phyloP scores from a whole-genome alignment of 92 coral and sea anemone genomes.

The Palythoa caribaeorum region DNA sequence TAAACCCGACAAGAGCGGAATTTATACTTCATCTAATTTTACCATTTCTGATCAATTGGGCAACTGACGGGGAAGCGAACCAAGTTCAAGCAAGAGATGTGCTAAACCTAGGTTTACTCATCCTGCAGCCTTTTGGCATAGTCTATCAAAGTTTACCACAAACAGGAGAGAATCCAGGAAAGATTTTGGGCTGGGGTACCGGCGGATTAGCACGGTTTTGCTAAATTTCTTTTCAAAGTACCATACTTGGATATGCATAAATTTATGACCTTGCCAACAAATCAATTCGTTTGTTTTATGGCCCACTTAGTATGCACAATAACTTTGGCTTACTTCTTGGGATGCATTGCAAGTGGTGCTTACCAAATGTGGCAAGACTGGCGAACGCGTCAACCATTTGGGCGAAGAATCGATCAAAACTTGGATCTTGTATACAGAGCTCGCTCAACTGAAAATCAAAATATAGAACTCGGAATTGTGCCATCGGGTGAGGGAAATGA shows the following conservation, averaged over 20 bases:
- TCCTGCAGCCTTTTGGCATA: background rate
- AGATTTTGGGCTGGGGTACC: conserved; percentile 9
- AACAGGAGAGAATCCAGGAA: conserved; percentile 14
- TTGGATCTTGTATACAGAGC: background rate
- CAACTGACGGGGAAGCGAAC: conserved; percentile 5
- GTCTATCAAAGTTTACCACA: background rate
- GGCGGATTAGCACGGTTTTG: background rate
- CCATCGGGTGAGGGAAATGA: background rate
- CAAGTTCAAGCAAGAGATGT: background rate
- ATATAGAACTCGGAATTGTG: background rate
- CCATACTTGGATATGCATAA: background rate
- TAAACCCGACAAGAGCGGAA: too few relatives aligned
- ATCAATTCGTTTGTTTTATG: background rate
- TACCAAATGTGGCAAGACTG: background rate
- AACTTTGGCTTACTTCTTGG: background rate
- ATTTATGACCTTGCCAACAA: background rate
- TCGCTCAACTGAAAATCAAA: background rate
- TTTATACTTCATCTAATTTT: too few relatives aligned
- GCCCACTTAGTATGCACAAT: background rate
- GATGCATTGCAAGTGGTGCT: background rate
- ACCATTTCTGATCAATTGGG: too few relatives aligned
- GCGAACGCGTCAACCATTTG: background rate
- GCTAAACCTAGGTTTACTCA: background rate
- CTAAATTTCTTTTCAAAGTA: background rate
- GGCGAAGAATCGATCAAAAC: background rate